phyloP scores from a whole-genome alignment of 2,888 invertebrate species.

The Xestobium rufovillosum region DNA sequence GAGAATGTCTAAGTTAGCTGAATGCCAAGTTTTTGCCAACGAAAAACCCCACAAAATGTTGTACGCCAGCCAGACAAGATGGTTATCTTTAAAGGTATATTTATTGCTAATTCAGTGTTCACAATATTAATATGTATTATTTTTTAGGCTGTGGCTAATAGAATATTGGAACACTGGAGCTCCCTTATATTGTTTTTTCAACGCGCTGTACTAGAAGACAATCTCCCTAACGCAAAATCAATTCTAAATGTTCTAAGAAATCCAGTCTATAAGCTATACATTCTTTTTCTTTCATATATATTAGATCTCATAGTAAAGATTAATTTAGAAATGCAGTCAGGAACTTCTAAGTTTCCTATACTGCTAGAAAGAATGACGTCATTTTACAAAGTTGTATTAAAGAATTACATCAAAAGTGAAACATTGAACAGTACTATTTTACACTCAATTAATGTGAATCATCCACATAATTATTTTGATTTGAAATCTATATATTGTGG shows the following conservation, averaged over 20 bases:
- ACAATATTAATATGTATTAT: not conserved
- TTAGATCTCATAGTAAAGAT: slow-evolving; percentile 1
- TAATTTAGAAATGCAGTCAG: slow-evolving; percentile 5
- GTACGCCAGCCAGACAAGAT: slow-evolving; percentile 16
- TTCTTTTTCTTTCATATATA: slow-evolving; percentile 4
- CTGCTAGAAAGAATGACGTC: not conserved
- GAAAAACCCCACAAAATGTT: slow-evolving; percentile 14
- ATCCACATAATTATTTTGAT: slow-evolving; percentile 4
- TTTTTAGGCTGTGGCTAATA: slow-evolving; percentile 15
- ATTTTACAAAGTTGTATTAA: slow-evolving; percentile 1
- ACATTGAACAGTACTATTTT: not conserved
- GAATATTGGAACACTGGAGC: slow-evolving; percentile 18
- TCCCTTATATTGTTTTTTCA: slow-evolving; percentile 16
- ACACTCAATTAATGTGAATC: not conserved
- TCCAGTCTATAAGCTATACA: slow-evolving; percentile 12
- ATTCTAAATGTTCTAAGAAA: slow-evolving; percentile 16
- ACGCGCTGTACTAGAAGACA: slow-evolving; percentile 15
- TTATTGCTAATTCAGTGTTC: slow-evolving; percentile 2
- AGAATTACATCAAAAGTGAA: slow-evolving; percentile 1
- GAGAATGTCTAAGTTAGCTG: slow-evolving; percentile 10
- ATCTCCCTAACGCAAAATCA: slow-evolving; percentile 15
- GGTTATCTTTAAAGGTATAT: slow-evolving; percentile 15
- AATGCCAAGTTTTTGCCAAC: slow-evolving; percentile 17
- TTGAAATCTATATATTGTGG: slow-evolving; percentile 3
- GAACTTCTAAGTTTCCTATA: slow-evolving; percentile 1